These are phyloP conservation scores for Drosophila niveifrons DNA, from an alignment of 2,888 invertebrate genomes.

Conservation along the genomic window DNA sequence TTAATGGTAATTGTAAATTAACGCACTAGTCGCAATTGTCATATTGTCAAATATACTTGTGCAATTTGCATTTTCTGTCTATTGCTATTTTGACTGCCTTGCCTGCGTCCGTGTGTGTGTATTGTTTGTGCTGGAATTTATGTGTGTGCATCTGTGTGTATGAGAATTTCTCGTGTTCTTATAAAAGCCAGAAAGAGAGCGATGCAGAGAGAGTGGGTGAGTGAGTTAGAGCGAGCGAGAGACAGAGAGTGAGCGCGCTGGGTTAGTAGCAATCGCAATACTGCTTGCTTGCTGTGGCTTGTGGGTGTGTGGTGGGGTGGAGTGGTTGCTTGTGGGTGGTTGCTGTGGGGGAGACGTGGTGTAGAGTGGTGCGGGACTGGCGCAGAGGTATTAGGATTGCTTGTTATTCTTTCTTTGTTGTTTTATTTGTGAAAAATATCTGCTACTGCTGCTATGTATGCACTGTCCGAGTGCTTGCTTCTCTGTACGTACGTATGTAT, in stretches of 20 bases:
- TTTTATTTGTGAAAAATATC: conserved; percentile 80
- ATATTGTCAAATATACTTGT: conserved; percentile 54
- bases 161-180: conserved; percentile 62
- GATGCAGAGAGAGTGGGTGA: conserved; percentile 12
- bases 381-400: conserved; percentile 68
- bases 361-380: conserved; percentile 24
- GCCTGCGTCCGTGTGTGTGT: conserved; percentile 31
- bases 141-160: conserved; percentile 37
- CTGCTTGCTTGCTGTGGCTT: conserved; percentile 23
- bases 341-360: conserved; percentile 11
- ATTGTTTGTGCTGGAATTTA: conserved; percentile 59
- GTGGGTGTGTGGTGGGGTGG: conserved; percentile 27
- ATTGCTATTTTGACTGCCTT: conserved; percentile 27
- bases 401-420: conserved; percentile 81
- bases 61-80: conserved; percentile 52
- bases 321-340: conserved; percentile 6
- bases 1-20: conserved; percentile 63
- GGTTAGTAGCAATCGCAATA: conserved; percentile 58
- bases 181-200: conserved; percentile 31
- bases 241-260: conserved; percentile 31
- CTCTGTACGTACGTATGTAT: conserved; percentile 16
- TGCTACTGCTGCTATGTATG: conserved; percentile 66
- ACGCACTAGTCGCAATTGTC: conserved; percentile 59
- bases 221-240: conserved; percentile 15
- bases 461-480: conserved; percentile 59